Evolutionary conservation across 2,113 vertebrate species (phyloP).

Genomic region (Circaetus gallicus): DNA sequence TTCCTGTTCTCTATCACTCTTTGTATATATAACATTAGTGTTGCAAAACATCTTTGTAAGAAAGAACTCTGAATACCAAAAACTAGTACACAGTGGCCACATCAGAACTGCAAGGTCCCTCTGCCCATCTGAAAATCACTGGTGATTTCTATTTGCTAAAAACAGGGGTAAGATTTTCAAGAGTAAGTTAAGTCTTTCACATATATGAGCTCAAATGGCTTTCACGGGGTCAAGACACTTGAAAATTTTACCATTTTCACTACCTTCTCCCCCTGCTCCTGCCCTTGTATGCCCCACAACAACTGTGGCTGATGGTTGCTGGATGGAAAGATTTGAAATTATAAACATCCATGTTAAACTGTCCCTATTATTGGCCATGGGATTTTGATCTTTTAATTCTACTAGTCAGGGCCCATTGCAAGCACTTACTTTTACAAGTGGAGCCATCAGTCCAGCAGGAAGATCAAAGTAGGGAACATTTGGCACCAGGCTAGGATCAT

Average conservation of each 20-base stretch:
- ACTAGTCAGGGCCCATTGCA: neutral
- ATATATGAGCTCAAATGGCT: neutral
- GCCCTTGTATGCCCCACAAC: neutral
- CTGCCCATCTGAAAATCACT: neutral
- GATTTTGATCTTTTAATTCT: neutral
- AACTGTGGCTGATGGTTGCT: neutral
- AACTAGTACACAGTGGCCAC: neutral
- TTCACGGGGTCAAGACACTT: neutral
- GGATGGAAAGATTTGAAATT: neutral
- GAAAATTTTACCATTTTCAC: neutral
- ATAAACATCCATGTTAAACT: rapidly evolving
- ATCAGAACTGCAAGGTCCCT: neutral
- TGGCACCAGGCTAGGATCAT: slow-evolving; percentile 94
- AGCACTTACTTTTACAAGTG: slow-evolving; percentile 87
- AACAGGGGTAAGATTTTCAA: neutral
- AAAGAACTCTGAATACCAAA: neutral
- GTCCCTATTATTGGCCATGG: neutral
- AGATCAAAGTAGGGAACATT: slow-evolving; percentile 97
- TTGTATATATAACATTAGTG: rapidly evolving
- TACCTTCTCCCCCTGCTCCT: neutral
- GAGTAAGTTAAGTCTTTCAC: neutral
- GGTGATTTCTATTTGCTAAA: neutral
- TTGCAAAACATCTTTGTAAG: neutral
- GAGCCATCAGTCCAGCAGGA: slow-evolving; percentile 97
- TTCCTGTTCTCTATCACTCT: neutral